phyloP scores from a whole-genome alignment of 2,888 invertebrate genomes.

The Brachynemurus nebulosus region DNA sequence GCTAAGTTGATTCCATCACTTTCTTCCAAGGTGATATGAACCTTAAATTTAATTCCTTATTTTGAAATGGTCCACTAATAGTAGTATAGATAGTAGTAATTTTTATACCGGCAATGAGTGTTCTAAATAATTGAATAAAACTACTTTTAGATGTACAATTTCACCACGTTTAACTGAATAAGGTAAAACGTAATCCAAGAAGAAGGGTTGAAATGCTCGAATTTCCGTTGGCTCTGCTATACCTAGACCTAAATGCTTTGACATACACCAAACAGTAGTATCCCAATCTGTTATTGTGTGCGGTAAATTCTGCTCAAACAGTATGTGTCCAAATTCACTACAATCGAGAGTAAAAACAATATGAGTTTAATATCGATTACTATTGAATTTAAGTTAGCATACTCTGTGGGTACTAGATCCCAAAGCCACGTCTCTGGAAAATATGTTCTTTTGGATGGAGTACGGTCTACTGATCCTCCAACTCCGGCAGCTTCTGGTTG shows the following conservation, averaged over 20 bases:
- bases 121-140: conserved; percentile 58
- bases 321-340: conserved; percentile 29
- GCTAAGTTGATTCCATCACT: conserved; percentile 23
- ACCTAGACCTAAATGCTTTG: conserved; percentile 34
- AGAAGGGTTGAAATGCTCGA: conserved; percentile 56
- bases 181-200: conserved; percentile 54
- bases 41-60: too few relatives aligned
- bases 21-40: conserved; percentile 25
- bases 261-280: conserved; percentile 41
- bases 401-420: too few relatives aligned
- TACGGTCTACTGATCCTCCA: too few relatives aligned
- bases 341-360: too few relatives aligned
- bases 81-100: too few relatives aligned
- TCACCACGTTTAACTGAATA: conserved; percentile 53
- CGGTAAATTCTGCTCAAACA: conserved; percentile 34
- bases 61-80: too few relatives aligned
- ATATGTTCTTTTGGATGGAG: too few relatives aligned
- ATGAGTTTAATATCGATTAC: too few relatives aligned
- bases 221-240: conserved; percentile 29
- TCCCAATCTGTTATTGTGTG: conserved; percentile 49
- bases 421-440: too few relatives aligned
- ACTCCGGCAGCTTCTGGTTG: too few relatives aligned
- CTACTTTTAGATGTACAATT: conserved; percentile 45
- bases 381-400: too few relatives aligned
- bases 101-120: conserved; percentile 57